phyloP scores from a whole-genome alignment of 64 coral and sea anemone genomes.

The Stichodactyla mertensii region DNA sequence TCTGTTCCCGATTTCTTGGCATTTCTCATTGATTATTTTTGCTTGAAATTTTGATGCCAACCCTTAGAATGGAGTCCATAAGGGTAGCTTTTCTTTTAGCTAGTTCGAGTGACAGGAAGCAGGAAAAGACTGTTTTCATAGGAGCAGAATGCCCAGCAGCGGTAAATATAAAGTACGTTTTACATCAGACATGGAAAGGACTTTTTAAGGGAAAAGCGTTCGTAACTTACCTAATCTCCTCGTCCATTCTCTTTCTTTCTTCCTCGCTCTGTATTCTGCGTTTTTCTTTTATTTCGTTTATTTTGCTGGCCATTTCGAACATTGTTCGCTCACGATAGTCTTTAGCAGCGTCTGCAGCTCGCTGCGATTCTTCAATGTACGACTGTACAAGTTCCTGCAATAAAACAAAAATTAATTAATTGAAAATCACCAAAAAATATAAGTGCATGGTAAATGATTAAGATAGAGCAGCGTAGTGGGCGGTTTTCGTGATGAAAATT shows the following conservation, averaged over 20 bases:
- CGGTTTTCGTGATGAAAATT: too few species aligned
- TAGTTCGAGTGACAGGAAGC: slow-evolving; percentile 5
- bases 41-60: too few species aligned
- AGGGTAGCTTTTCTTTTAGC: not conserved
- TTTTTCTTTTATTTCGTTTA: slow-evolving; percentile 84
- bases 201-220: not conserved
- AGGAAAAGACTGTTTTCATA: not conserved
- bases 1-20: too few species aligned
- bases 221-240: slow-evolving; percentile 72
- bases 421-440: not conserved
- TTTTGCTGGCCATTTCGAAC: slow-evolving; percentile 95
- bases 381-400: slow-evolving; percentile 69
- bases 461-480: too few species aligned
- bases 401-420: not conserved
- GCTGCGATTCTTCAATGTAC: slow-evolving; percentile 65
- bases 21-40: too few species aligned
- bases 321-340: slow-evolving; percentile 91
- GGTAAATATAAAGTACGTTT: too few species aligned
- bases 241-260: slow-evolving; percentile 82
- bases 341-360: slow-evolving; percentile 75
- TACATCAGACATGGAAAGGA: too few species aligned
- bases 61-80: too few species aligned
- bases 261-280: slow-evolving; percentile 75
- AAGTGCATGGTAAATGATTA: too few species aligned
- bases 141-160: not conserved